These are phyloP conservation scores for Tauraco erythrolophus DNA, from an alignment of 2,113 vertebrate genomes.

Conservation along the genomic window DNA sequence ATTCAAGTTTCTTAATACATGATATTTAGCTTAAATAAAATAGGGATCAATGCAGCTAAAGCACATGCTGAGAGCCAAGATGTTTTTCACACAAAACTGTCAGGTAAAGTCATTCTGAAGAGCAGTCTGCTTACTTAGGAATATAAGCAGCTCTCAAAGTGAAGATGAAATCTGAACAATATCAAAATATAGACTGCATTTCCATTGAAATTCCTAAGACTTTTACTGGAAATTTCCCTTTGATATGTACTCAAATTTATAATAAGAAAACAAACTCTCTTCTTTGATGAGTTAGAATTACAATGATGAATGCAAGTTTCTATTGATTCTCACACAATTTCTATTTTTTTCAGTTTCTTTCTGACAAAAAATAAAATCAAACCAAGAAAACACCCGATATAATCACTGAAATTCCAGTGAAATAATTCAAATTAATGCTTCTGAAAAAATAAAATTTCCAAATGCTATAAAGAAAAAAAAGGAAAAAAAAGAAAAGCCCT, in stretches of 20 bases:
- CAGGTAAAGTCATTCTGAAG: neutral
- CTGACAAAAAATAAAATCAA: neutral
- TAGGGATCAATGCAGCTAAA: neutral
- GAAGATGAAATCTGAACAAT: neutral
- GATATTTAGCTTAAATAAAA: conserved; percentile 26
- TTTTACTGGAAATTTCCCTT: neutral
- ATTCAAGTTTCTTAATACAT: neutral
- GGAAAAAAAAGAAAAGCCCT: neutral
- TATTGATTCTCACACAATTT: neutral
- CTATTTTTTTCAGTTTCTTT: neutral
- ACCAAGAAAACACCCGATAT: neutral
- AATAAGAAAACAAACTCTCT: neutral
- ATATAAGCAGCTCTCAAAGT: neutral
- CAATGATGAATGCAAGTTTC: neutral
- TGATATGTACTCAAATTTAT: neutral
- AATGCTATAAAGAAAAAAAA: neutral
- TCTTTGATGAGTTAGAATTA: neutral
- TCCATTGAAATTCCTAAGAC: neutral
- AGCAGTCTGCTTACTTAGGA: neutral
- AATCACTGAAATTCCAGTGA: neutral
- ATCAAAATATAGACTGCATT: neutral
- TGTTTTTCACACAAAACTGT: neutral
- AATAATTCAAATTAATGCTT: neutral
- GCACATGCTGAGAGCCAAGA: neutral
- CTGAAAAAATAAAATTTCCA: neutral